Evolutionary conservation across 2,113 vertebrate species (phyloP), one percentile per base, ranked within the genome.

Genomic region (Toxotes jaculatrix): DNA sequence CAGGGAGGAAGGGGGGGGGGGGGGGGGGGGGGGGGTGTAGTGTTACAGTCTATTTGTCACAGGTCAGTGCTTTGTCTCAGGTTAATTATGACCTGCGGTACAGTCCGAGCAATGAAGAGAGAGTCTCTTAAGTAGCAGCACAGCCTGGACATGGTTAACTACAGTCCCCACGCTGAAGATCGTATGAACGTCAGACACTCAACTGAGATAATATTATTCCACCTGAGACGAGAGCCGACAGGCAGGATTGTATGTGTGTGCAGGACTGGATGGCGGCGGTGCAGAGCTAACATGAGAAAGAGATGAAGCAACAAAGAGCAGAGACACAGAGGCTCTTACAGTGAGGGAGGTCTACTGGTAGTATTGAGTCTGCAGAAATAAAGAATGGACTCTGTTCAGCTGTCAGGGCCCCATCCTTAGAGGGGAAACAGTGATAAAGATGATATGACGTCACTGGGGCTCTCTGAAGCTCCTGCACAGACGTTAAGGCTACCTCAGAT

Each of bases 41-140:
- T 34, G 82, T 94, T 94, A 87, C 93, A 89, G 79, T 85, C 82
- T 80, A 93, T 92, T 93, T 93, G 89, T 93, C 90, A 93, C 86
- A 94, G 93, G 91, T 92, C 93, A 94, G 70, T 71, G 81, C 88
- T 83, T 90, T 88, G 89, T 88, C 86, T 83, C 53, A 69, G 87
- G 89, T 92, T 93, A 92, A 95, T 94, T 91, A 93, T 87, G 86
- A 91, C 94, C 91, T 65, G 73, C 43, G 86, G 93, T 88, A 88
- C 69, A 73, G 83, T 89, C 64, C 79, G 80, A 91, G 83, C 63
- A 36, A 61, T 66, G 64, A 61, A 62, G 69, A 32, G 31, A 62
- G 57, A 85, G 69, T 61, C 83, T 67, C 77, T 80, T 71, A 56
- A 77, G 87, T 69, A 81, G 88, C 69, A 64, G 77, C 4, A 7